phyloP scores from a whole-genome alignment of 2,113 vertebrate genomes.

The Accipiter cooperii region DNA sequence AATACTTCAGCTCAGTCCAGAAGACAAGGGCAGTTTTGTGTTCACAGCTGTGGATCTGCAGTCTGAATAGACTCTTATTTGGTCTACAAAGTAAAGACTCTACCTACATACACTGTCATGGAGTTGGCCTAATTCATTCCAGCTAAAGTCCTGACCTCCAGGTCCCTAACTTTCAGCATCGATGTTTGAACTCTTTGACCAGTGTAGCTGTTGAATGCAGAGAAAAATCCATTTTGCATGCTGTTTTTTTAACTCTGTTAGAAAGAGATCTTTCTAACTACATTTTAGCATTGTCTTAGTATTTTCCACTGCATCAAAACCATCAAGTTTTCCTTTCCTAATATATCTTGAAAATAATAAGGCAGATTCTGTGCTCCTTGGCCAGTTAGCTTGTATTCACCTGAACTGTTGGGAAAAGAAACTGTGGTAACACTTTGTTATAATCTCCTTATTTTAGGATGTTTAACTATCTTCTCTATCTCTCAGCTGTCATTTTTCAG shows the following conservation, averaged over 20 bases:
- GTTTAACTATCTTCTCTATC: not conserved
- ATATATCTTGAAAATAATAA: not conserved
- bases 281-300: not conserved
- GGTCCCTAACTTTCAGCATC: not conserved
- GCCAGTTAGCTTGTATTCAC: not conserved
- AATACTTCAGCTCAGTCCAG: not conserved
- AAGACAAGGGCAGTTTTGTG: not conserved
- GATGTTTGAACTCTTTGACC: not conserved
- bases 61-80: not conserved
- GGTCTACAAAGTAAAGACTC: not conserved
- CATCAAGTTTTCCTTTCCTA: not conserved
- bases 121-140: not conserved
- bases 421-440: constrained; percentile 18
- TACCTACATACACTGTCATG: not conserved
- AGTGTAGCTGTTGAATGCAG: not conserved
- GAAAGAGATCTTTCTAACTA: not conserved
- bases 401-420: not conserved
- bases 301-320: not conserved
- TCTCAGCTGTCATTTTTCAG: not conserved
- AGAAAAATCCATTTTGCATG: constrained; percentile 49
- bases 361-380: not conserved
- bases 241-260: not conserved
- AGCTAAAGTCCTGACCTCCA: not conserved
- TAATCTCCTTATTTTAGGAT: not conserved
- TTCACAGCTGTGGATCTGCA: not conserved